A percentile compares a stretch with the other conserved stretches of the same genome.
Evolutionary conservation across 2,797 vertebrate species (phyloP).

Genomic region (Coccyzus lansbergi): DNA sequence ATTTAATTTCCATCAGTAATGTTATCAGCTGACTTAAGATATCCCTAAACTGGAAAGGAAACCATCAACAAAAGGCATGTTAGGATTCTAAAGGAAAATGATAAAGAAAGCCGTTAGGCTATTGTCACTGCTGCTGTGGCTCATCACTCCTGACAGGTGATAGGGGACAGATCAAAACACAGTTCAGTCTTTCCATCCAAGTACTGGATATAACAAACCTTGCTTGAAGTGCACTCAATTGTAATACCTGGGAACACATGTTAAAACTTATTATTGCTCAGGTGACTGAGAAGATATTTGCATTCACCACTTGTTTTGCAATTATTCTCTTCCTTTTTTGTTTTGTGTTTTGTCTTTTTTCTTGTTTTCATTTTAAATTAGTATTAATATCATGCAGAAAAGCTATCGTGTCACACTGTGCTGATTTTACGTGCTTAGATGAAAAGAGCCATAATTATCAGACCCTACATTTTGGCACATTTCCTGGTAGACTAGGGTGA

Average conservation of each 20-base stretch:
- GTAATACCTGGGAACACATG: background rate
- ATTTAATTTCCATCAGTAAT: background rate
- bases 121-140: background rate
- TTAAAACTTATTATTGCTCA: background rate
- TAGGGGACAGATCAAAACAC: background rate
- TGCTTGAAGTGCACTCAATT: background rate
- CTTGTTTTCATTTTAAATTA: constrained; percentile 5
- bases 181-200: background rate
- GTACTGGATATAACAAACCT: background rate
- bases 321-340: background rate
- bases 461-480: background rate
- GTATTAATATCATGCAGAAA: background rate
- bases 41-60: background rate
- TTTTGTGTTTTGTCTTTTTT: background rate
- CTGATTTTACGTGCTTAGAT: background rate
- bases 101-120: background rate
- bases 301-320: background rate
- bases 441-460: background rate
- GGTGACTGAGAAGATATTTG: background rate
- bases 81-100: background rate
- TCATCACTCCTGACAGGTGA: background rate
- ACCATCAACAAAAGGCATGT: background rate
- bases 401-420: background rate
- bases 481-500: background rate
- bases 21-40: background rate